Evolutionary conservation across 23 tunicate species (phyloP), one percentile per base, ranked within the genome.

Genomic region (Clavelina lepadiformis): DNA sequence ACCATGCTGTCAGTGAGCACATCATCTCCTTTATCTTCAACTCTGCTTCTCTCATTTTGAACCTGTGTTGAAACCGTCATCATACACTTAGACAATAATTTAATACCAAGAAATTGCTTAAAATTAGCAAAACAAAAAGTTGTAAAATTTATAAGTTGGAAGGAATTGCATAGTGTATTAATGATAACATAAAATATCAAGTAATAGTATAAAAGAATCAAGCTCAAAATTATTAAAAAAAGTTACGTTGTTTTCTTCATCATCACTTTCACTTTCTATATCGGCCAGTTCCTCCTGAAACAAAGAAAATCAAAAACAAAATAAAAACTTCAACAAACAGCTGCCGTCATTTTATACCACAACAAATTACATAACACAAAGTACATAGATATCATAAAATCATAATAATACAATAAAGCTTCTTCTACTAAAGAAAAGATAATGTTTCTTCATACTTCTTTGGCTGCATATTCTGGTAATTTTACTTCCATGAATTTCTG

Each of bases 201-300:
- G n/a, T n/a, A n/a, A n/a, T n/a, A n/a, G n/a, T n/a, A n/a, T n/a
- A n/a, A n/a, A n/a, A n/a, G n/a, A n/a, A n/a, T n/a, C n/a, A n/a
- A n/a, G n/a, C n/a, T n/a, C n/a, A n/a, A n/a, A n/a, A n/a, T n/a
- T n/a, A n/a, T n/a, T n/a, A n/a, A n/a, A n/a, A n/a, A n/a, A n/a
- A n/a, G n/a, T n/a, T n/a, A n/a, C 20, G 21, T 50, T 61, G 20
- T 68, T 76, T 5, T 63, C 81, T 45, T 68, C 84, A 35, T 59
- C 73, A 5, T 72, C 84, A 46, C 61, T 67, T 46, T 45, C 76
- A 19, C 61, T 58, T 26, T 78, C 84, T 31, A 55, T 36, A 26
- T 78, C 76, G n/a, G n/a, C n/a, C n/a, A n/a, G n/a, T 58, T 68
- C 75, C 67, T 78, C 82, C 55, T 51, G 28, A 28, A 67, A 47